Base-by-base conservation (phyloP, 53 echinoderm and acorn worm genomes). In the Actinopyga echinites region DNA sequence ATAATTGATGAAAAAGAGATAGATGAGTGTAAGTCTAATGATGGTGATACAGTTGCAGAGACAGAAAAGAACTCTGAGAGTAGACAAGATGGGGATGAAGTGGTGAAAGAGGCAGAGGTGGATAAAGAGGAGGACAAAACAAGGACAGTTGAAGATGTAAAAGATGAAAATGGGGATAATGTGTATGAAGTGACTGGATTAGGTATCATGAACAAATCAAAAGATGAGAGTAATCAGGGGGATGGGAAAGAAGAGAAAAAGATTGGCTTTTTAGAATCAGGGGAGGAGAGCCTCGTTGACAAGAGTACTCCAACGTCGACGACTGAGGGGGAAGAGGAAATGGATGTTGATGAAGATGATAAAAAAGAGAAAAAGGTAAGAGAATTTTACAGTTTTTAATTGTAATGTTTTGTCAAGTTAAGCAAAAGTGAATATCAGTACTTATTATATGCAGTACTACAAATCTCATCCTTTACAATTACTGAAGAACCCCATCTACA, bases 1-100 rank as follows among this genome's bases (percentile, higher is more conserved):
- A 57, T 79, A 15, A 52, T 75, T 19, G 75, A 75, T 38, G 75
- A 75, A 24, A 75, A 45, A 44, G 75, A 49, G 24, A 52, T 49
- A 21, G 75, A 44, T 28, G 75, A 43, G 17, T 43, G 49, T 52
- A 54, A 79, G 20, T 13, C 31, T 8, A 56, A 31, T 57, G 58
- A 32, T n/a, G 13, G 57, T 57, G 79, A 28, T 10, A 43, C 21
- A 12, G 61, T 13, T 20, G 38, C 21, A 36, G 63, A 40, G 35
- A 13, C 40, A 36, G 81, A 60, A 11, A 11, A 61, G 63, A 20
- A 62, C 31, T 62, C 31, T 30, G 63, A 10, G 28, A 22, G 26
- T 62, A n/a, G 17, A 37, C 9, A 20, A 8, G 81, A 62, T 61
- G 81, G 36, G 81, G 81, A 38, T 7, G 15, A 13, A 13, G 61